Percentiles rank a stretch among this genome's conserved stretches.
These are phyloP conservation scores for Musca domestica DNA, from an alignment of 1,140 invertebrate species.

Conservation along the genomic window DNA sequence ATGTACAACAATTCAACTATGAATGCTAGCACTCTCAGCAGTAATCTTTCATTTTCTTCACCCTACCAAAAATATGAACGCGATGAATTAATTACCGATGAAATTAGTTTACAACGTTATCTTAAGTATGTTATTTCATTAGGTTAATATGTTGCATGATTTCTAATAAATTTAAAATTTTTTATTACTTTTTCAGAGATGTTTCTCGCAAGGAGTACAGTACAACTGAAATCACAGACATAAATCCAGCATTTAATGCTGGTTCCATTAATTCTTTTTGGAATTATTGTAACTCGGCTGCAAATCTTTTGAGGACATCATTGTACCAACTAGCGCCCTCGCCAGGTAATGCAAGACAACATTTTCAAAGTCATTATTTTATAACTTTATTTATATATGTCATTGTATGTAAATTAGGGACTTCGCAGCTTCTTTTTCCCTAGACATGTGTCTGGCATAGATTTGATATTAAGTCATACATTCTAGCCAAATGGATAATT, in stretches of 20 bases:
- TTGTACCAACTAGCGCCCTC: constrained; percentile 47
- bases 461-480: no score
- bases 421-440: no score
- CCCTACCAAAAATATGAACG: constrained; percentile 43
- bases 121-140: constrained; percentile 41
- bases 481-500: no score
- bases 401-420: background rate
- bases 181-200: constrained; percentile 26
- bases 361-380: no score
- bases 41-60: constrained; percentile 39
- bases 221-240: constrained; percentile 33
- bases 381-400: background rate
- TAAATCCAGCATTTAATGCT: constrained; percentile 29
- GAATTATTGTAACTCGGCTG: constrained; percentile 51
- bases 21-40: constrained; percentile 43
- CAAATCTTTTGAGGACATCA: constrained; percentile 44
- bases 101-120: constrained; percentile 53
- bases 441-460: no score
- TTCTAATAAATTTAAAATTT: no score
- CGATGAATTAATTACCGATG: constrained; percentile 55
- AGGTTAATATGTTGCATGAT: background rate
- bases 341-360: constrained; percentile 20
- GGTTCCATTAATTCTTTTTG: constrained; percentile 46
- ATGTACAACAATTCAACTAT: constrained; percentile 33
- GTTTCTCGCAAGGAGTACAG: constrained; percentile 35